Evolutionary conservation across 2,113 vertebrate species (phyloP).

Genomic region (Naja naja): DNA sequence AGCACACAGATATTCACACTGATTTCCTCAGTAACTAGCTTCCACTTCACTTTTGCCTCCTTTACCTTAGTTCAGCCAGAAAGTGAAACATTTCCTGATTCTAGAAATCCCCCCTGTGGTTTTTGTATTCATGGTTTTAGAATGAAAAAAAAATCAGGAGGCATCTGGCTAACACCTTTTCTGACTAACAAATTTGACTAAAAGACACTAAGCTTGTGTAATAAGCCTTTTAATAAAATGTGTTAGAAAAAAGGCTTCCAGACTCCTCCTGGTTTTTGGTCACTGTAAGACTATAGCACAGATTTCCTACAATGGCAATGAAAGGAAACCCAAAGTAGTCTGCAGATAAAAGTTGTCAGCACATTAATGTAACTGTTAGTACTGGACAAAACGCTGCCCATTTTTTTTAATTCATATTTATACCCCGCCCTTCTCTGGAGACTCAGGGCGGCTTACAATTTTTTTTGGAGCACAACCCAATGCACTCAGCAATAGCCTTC

Average conservation of each 20-base stretch:
- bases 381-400: no score
- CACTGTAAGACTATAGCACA: background rate
- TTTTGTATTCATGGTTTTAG: background rate
- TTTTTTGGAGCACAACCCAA: no score
- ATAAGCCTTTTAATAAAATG: background rate
- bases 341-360: background rate
- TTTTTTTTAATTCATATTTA: no score
- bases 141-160: background rate
- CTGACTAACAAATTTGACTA: background rate
- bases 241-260: background rate
- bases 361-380: background rate
- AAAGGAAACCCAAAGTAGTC: background rate
- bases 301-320: background rate
- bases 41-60: background rate
- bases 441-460: no score
- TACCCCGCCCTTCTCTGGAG: no score
- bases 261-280: background rate
- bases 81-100: background rate
- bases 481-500: no score
- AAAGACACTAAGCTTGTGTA: background rate
- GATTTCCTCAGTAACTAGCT: background rate
- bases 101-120: background rate
- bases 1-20: background rate
- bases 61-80: background rate
- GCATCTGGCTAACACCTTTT: background rate